A percentile compares a stretch with the other conserved stretches of the same genome.
phyloP scores from a whole-genome alignment of 2,113 vertebrate species.

The Murina feae region DNA sequence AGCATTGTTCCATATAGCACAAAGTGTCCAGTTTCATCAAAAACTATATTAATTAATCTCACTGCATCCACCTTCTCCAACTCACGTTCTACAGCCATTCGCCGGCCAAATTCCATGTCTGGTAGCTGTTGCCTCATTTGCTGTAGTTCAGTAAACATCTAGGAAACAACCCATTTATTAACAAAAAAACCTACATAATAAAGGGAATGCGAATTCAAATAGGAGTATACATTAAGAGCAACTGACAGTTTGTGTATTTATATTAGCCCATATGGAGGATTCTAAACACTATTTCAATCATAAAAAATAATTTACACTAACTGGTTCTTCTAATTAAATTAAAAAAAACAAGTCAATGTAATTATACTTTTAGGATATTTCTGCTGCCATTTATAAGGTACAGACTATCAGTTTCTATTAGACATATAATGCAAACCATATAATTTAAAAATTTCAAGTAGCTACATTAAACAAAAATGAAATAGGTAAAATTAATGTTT shows the following conservation, averaged over 20 bases:
- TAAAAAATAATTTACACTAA: slow-evolving; percentile 5
- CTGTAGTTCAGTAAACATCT: slow-evolving; percentile 99
- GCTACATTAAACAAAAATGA: background rate
- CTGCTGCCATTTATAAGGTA: slow-evolving; percentile 14
- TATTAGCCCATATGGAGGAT: background rate
- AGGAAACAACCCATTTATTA: slow-evolving; percentile 47
- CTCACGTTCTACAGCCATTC: slow-evolving; percentile 97
- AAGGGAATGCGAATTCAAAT: background rate
- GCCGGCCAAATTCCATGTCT: slow-evolving; percentile 97
- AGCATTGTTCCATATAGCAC: slow-evolving; percentile 98
- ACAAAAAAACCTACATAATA: slow-evolving; percentile 17
- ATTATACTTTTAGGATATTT: background rate
- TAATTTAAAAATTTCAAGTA: slow-evolving; percentile 29
- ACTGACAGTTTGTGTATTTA: background rate
- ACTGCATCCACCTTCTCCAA: slow-evolving; percentile 96
- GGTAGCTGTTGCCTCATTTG: slow-evolving; percentile 99
- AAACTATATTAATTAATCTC: slow-evolving; percentile 94
- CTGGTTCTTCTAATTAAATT: background rate
- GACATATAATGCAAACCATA: background rate
- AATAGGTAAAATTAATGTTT: slow-evolving; percentile 2
- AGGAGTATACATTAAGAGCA: slow-evolving; percentile 10
- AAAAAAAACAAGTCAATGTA: background rate
- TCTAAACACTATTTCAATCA: slow-evolving; percentile 12
- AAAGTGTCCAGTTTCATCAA: slow-evolving; percentile 98
- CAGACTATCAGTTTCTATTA: background rate